phyloP scores from a whole-genome alignment of 2,113 vertebrate genomes.

The Rissa tridactyla region DNA sequence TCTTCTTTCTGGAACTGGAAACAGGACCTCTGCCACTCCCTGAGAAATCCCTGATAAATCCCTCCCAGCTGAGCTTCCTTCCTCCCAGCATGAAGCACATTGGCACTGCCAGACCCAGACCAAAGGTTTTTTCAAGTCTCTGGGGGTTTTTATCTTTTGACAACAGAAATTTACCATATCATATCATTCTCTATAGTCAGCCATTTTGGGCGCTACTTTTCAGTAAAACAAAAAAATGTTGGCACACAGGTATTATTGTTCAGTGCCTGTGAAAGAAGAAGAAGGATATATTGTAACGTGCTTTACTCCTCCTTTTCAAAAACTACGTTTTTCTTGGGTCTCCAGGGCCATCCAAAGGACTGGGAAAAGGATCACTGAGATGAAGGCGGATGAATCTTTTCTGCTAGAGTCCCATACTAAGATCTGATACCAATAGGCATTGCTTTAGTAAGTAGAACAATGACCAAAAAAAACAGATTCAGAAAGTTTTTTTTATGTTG shows the following conservation, averaged over 20 bases:
- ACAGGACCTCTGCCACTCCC: neutral
- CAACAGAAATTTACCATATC: neutral
- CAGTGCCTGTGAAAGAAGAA: neutral
- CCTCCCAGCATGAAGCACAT: neutral
- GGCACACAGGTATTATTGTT: neutral
- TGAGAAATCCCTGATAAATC: neutral
- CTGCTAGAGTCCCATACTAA: neutral
- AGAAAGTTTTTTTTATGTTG: neutral
- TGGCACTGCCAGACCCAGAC: neutral
- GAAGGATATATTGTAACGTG: neutral
- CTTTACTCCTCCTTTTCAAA: neutral
- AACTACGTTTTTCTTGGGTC: neutral
- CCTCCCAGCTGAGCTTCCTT: neutral
- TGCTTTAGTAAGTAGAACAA: neutral
- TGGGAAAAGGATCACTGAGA: neutral
- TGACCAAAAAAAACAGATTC: neutral
- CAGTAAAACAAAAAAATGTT: neutral
- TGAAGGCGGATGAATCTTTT: neutral
- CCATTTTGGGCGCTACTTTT: neutral
- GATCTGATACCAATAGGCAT: neutral
- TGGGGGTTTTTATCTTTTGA: neutral
- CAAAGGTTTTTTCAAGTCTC: neutral
- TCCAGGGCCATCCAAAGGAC: neutral
- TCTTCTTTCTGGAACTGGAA: neutral
- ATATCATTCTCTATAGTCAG: neutral